A percentile compares a stretch with the other conserved stretches of the same genome.
These are phyloP conservation scores for Pelosia muscerda DNA, from an alignment of 2,888 invertebrate species.

Conservation along the genomic window DNA sequence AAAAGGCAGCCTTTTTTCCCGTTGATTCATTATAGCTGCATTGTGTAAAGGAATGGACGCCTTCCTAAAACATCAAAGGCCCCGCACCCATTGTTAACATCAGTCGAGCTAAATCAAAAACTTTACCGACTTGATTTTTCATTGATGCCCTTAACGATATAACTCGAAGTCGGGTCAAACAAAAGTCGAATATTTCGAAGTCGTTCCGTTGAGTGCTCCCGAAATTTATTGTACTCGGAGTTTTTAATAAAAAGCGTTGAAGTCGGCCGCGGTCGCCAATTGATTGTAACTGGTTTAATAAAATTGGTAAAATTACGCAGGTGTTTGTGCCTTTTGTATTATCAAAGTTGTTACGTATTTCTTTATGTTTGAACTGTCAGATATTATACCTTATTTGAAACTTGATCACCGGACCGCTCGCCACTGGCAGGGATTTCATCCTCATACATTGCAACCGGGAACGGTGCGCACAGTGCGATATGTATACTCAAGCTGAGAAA, in stretches of 20 bases:
- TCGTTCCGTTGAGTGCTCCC: slow-evolving; percentile 41
- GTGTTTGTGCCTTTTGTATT: slow-evolving; percentile 32
- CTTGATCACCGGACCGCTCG: no score
- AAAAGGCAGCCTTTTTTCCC: slow-evolving; percentile 17
- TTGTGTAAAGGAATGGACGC: slow-evolving; percentile 26
- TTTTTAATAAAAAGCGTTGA: slow-evolving; percentile 53
- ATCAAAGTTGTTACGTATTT: slow-evolving; percentile 5
- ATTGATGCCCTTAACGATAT: slow-evolving; percentile 50
- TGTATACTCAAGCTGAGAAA: no score
- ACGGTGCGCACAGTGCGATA: no score
- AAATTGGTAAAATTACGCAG: slow-evolving; percentile 33
- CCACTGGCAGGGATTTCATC: no score
- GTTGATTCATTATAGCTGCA: slow-evolving; percentile 44
- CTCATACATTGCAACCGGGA: no score
- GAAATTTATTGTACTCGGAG: slow-evolving; percentile 50
- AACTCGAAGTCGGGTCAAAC: slow-evolving; percentile 48
- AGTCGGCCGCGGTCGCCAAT: slow-evolving; percentile 25
- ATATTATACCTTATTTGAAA: slow-evolving; percentile 1
- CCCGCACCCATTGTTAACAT: slow-evolving; percentile 21
- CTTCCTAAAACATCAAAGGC: slow-evolving; percentile 19
- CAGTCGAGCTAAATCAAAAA: slow-evolving; percentile 53
- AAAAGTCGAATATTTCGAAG: slow-evolving; percentile 42
- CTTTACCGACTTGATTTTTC: slow-evolving; percentile 42
- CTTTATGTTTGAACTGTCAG: background rate
- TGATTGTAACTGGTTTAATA: slow-evolving; percentile 26